phyloP scores from a whole-genome alignment of 2,888 invertebrate genomes.

The Heliconius ethilla region DNA sequence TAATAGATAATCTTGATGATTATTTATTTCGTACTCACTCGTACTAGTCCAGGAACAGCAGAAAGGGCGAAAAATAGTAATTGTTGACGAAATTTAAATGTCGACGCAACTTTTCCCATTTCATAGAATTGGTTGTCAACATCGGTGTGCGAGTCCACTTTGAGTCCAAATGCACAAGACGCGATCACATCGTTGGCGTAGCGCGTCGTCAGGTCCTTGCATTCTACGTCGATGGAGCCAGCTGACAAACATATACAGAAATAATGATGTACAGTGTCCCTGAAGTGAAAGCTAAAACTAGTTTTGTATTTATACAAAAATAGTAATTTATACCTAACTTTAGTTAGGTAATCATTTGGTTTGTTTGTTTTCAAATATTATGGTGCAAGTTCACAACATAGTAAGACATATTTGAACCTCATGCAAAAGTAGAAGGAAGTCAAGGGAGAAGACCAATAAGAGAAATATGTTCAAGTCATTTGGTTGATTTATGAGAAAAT shows the following conservation, averaged over 20 bases:
- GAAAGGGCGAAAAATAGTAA: slow-evolving; percentile 44
- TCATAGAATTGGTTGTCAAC: slow-evolving; percentile 77
- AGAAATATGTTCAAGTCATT: too few relatives aligned
- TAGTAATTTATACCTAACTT: too few relatives aligned
- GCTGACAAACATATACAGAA: slow-evolving; percentile 44
- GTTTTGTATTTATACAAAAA: too few relatives aligned
- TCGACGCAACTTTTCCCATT: slow-evolving; percentile 71
- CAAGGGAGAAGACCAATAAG: too few relatives aligned
- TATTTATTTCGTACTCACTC: slow-evolving; percentile 4
- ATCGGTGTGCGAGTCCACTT: slow-evolving; percentile 77
- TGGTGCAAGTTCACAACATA: too few relatives aligned
- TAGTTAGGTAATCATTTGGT: too few relatives aligned
- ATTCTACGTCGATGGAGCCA: slow-evolving; percentile 57
- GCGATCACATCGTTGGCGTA: slow-evolving; percentile 78
- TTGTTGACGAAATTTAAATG: slow-evolving; percentile 48
- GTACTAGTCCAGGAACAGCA: slow-evolving; percentile 29
- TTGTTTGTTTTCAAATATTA: too few relatives aligned
- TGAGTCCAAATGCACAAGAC: slow-evolving; percentile 73
- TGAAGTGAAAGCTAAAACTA: too few relatives aligned
- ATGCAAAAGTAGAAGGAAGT: too few relatives aligned
- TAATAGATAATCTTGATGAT: too few relatives aligned
- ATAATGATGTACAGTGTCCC: neutral
- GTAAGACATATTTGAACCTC: too few relatives aligned
- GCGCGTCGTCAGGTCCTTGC: slow-evolving; percentile 67
- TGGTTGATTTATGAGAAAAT: too few relatives aligned